Conservation (phyloP, 2,888 invertebrate species). For the Leucania comma region DNA sequence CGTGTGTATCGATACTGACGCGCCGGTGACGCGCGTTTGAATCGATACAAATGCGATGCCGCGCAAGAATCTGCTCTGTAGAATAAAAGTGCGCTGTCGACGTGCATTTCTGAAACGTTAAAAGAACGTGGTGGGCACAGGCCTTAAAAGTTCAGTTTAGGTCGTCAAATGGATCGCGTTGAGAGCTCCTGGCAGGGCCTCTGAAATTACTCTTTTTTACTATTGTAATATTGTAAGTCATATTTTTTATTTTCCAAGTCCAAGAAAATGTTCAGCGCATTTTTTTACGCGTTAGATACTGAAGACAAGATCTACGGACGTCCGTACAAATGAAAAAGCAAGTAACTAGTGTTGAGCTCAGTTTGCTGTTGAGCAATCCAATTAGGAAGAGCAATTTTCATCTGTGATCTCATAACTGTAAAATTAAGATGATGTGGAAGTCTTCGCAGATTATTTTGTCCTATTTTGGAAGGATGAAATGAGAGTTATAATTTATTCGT, state of each 20-base stretch:
- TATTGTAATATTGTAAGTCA: background rate
- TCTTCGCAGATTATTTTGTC: slow-evolving; percentile 3
- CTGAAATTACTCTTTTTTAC: too few species aligned
- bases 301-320: background rate
- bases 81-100: too few species aligned
- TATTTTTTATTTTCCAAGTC: background rate
- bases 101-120: too few species aligned
- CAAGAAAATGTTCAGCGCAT: background rate
- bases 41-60: too few species aligned
- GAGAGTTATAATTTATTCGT: too few species aligned
- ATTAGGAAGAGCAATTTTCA: slow-evolving; percentile 46
- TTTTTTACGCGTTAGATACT: background rate
- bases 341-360: slow-evolving; percentile 13
- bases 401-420: slow-evolving; percentile 22
- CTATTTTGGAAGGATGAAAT: slow-evolving; percentile 5
- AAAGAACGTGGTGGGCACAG: too few species aligned
- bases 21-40: too few species aligned
- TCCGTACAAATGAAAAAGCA: slow-evolving; percentile 10
- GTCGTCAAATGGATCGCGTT: too few species aligned
- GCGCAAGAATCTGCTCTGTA: too few species aligned
- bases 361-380: slow-evolving; percentile 25
- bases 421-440: slow-evolving; percentile 29
- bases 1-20: too few species aligned
- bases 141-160: too few species aligned
- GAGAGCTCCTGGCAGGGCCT: too few species aligned